Conservation (phyloP, 1,140 invertebrate genomes). For the Platyura marginata region DNA sequence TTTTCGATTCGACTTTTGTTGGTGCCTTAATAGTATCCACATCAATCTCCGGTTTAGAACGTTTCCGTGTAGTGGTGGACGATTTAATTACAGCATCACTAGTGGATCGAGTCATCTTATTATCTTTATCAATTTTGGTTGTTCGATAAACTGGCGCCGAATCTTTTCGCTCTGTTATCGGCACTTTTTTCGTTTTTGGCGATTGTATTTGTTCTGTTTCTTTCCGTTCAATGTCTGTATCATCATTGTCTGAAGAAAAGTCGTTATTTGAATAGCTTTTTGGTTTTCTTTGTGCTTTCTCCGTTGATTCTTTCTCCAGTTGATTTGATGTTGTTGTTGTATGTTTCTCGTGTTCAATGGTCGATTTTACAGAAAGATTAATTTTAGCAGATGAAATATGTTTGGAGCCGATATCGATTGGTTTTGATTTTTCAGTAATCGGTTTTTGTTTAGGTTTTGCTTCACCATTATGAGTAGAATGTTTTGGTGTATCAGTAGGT, state of each 20-base stretch:
- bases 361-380: no score
- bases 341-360: no score
- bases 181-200: constrained; percentile 7
- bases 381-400: no score
- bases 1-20: constrained; percentile 7
- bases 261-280: constrained; percentile 4
- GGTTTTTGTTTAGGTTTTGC: no score
- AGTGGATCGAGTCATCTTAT: constrained; percentile 30
- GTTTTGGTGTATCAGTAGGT: no score
- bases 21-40: constrained; percentile 17
- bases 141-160: constrained; percentile 15
- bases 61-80: constrained; percentile 20
- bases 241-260: neutral
- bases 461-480: no score
- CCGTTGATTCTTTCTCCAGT: no score
- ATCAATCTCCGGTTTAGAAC: constrained; percentile 28
- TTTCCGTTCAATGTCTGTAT: no score
- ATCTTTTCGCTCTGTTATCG: constrained; percentile 19
- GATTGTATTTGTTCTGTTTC: no score
- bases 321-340: no score
- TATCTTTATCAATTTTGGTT: constrained; percentile 25
- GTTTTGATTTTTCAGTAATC: no score
- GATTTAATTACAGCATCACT: constrained; percentile 33
- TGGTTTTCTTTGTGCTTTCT: constrained; percentile 10
- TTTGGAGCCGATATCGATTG: no score